These are phyloP conservation scores for Monoplex corrugatus DNA, from an alignment of 2,888 invertebrate species.

Conservation along the genomic window DNA sequence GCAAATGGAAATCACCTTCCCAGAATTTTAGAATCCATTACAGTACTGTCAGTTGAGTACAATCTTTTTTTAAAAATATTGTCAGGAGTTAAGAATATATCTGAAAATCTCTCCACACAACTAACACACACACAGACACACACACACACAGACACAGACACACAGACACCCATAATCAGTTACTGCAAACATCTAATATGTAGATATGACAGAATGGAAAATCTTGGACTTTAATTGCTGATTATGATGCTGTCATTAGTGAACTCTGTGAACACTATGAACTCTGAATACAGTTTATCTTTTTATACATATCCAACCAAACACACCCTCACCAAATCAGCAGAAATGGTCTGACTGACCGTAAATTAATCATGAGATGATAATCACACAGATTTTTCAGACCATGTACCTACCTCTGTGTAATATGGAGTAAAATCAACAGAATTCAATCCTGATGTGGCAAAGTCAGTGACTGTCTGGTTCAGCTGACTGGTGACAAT, in stretches of 20 bases:
- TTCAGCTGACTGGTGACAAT: slow-evolving; percentile 60
- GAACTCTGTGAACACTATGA: slow-evolving; percentile 40
- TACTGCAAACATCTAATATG: no score
- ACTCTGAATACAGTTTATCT: not conserved
- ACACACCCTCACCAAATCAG: no score
- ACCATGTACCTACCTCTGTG: slow-evolving; percentile 55
- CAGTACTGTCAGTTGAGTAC: no score
- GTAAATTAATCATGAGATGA: no score
- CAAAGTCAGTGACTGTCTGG: slow-evolving; percentile 59
- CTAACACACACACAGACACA: not conserved
- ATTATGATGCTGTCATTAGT: slow-evolving; percentile 48
- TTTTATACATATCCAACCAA: no score
- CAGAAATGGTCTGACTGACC: no score
- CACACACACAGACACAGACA: not conserved
- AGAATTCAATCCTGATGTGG: slow-evolving; percentile 57
- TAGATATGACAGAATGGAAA: no score
- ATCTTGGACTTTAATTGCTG: no score
- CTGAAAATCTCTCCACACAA: not conserved
- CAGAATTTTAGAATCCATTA: no score
- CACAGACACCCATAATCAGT: not conserved
- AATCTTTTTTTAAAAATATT: no score
- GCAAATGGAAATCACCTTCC: no score
- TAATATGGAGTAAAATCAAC: slow-evolving; percentile 64
- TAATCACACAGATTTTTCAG: slow-evolving; percentile 28
- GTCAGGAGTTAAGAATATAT: no score